phyloP scores from a whole-genome alignment of 2,888 invertebrate genomes.

The Leucoptera coffeella region DNA sequence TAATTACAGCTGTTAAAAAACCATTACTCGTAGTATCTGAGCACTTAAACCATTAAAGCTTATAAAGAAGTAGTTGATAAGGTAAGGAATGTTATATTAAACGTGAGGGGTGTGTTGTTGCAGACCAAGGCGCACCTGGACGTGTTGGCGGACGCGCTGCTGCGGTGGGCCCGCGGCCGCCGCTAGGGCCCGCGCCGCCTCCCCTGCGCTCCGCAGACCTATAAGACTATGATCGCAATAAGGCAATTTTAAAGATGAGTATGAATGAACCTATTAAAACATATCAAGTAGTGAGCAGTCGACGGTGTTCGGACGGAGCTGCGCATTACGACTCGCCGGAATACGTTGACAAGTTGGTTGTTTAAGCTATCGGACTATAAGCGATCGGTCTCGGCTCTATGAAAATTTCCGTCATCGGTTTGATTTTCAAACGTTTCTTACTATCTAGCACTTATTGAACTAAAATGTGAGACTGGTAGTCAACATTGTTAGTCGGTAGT shows the following conservation, averaged over 20 bases:
- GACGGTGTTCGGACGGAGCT: conserved; percentile 10
- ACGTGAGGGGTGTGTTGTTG: conserved; percentile 60
- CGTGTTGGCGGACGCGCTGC: conserved; percentile 87
- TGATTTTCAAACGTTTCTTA: conserved; percentile 37
- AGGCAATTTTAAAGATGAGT: conserved; percentile 24
- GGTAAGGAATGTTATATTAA: conserved; percentile 97
- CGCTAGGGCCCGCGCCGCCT: conserved; percentile 7
- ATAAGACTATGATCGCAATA: conserved; percentile 37
- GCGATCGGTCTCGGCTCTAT: conserved; percentile 40
- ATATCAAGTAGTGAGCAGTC: conserved; percentile 41
- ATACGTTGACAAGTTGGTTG: conserved; percentile 7
- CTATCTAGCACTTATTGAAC: conserved; percentile 47
- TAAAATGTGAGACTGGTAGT: conserved; percentile 55
- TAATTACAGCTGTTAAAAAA: too few relatives aligned
- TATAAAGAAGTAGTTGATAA: too few relatives aligned
- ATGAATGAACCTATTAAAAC: conserved; percentile 37
- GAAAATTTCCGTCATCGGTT: conserved; percentile 33
- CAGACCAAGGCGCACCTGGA: conserved; percentile 95
- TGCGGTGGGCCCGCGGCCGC: conserved; percentile 91
- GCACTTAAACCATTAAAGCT: too few relatives aligned
- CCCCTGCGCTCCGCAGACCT: conserved; percentile 18
- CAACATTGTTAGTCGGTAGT: conserved; percentile 49
- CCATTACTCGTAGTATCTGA: too few relatives aligned
- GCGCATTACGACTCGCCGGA: conserved; percentile 10
- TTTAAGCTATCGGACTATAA: too few relatives aligned